Evolutionary conservation across 2,888 invertebrate genomes (phyloP).

Genomic region (Caenorhabditis sinica): DNA sequence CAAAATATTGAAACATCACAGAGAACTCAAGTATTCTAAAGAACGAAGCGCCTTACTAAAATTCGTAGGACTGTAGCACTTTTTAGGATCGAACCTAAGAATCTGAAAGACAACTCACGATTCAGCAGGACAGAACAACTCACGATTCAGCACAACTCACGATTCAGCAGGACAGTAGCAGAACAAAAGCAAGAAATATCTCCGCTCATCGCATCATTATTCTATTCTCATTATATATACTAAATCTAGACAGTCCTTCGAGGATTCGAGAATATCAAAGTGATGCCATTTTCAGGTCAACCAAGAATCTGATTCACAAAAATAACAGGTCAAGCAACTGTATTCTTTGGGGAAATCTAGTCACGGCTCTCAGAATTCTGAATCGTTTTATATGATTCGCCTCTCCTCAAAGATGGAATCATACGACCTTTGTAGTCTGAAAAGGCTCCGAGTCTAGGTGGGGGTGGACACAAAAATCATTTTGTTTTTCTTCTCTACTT

Average conservation of each 20-base stretch:
- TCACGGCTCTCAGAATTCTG: background rate
- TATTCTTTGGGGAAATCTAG: slow-evolving; percentile 17
- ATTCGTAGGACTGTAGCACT: no score
- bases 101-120: no score
- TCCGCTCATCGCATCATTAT: background rate
- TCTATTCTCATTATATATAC: slow-evolving; percentile 7
- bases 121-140: no score
- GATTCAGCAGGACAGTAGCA: background rate
- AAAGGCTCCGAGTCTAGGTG: slow-evolving; percentile 23
- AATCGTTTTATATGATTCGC: background rate
- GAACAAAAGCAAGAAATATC: background rate
- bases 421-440: background rate
- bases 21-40: no score
- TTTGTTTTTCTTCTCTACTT: slow-evolving; percentile 19
- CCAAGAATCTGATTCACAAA: slow-evolving; percentile 13
- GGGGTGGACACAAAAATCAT: slow-evolving; percentile 13
- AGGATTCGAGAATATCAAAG: background rate
- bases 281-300: slow-evolving; percentile 22
- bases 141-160: background rate
- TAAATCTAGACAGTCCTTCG: background rate
- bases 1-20: no score
- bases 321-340: slow-evolving; percentile 22
- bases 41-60: no score
- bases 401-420: slow-evolving; percentile 2
- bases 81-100: no score